Percentiles rank a stretch among this genome's conserved stretches.
Conservation (phyloP, 2,113 vertebrate species). For the Lanius collurio region DNA sequence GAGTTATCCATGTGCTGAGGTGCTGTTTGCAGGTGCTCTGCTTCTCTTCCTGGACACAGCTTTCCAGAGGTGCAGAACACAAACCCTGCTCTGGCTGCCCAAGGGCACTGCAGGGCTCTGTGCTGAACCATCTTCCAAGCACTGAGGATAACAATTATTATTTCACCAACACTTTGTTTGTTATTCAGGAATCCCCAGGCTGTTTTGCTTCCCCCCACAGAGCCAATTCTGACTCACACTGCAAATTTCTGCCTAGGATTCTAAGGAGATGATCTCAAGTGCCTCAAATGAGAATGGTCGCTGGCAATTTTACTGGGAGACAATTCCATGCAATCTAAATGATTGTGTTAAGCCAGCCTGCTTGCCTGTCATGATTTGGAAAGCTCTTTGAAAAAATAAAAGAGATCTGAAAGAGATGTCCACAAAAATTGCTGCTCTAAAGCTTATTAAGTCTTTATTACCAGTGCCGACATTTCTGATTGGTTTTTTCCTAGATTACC, state of each 20-base stretch:
- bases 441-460: neutral
- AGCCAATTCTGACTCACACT: neutral
- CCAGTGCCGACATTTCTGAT: neutral
- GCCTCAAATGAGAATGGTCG: neutral
- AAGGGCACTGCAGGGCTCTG: neutral
- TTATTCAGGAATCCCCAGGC: neutral
- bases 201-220: neutral
- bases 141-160: neutral
- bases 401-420: neutral
- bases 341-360: slow-evolving; percentile 1
- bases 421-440: neutral
- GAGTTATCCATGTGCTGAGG: neutral
- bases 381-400: neutral
- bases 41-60: neutral
- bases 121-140: neutral
- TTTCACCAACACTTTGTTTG: neutral
- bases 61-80: neutral
- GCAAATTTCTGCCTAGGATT: neutral
- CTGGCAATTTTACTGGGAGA: slow-evolving; percentile 19
- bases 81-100: neutral
- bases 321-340: neutral
- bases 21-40: neutral
- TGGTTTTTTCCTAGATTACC: neutral
- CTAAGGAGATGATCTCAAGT: neutral
- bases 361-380: neutral